These are phyloP conservation scores for Eupeodes luniger DNA, from an alignment of 2,888 invertebrate species.

Conservation along the genomic window DNA sequence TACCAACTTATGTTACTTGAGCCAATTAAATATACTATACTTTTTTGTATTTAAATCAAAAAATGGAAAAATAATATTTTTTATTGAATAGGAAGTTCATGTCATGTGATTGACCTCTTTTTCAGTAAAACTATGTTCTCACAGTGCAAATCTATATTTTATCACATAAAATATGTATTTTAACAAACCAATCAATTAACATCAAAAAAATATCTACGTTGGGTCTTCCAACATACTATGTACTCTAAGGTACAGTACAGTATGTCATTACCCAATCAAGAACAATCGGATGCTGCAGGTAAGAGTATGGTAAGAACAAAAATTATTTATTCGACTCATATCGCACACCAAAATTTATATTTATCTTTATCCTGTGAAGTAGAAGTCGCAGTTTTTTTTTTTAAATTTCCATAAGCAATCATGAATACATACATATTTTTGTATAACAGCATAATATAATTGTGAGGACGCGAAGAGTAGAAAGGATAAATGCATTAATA, in stretches of 20 bases:
- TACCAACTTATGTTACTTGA: too few species aligned
- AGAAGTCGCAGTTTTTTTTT: background rate
- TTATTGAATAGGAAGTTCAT: too few species aligned
- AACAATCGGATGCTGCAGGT: background rate
- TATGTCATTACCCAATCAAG: background rate
- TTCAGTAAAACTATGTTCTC: too few species aligned
- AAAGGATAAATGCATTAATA: slow-evolving; percentile 4
- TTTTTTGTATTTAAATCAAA: too few species aligned
- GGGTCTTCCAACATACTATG: background rate
- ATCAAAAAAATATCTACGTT: background rate
- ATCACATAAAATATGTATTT: too few species aligned
- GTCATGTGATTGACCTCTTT: too few species aligned
- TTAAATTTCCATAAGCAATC: background rate
- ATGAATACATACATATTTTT: background rate
- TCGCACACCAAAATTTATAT: background rate
- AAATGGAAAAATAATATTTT: too few species aligned
- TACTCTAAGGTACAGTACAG: too few species aligned
- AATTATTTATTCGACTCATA: background rate
- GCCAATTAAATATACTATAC: too few species aligned
- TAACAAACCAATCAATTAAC: background rate
- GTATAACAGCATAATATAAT: background rate
- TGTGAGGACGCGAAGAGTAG: background rate
- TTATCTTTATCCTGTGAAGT: background rate
- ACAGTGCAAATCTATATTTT: too few species aligned
- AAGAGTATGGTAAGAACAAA: background rate